Evolutionary conservation across 2,888 invertebrate species (phyloP).

Genomic region (Caprella mutica): DNA sequence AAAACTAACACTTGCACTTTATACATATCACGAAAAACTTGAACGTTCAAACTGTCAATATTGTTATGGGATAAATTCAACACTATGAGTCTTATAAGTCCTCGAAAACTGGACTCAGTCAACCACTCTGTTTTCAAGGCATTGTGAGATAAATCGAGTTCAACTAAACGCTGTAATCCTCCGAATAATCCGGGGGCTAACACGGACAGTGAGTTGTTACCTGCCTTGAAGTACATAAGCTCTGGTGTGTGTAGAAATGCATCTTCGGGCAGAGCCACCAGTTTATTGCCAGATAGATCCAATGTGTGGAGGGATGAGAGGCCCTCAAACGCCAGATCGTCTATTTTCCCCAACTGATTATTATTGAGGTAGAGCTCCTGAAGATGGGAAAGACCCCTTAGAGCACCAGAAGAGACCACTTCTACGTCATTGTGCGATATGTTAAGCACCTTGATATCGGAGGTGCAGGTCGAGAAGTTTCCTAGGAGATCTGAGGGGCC

Average conservation of each 20-base stretch:
- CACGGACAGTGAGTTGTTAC: slow-evolving; percentile 63
- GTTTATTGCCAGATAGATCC: slow-evolving; percentile 65
- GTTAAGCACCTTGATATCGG: slow-evolving; percentile 47
- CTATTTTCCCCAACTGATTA: slow-evolving; percentile 61
- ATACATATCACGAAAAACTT: slow-evolving; percentile 72
- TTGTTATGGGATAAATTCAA: slow-evolving; percentile 66
- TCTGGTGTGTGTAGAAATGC: slow-evolving; percentile 62
- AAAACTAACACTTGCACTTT: slow-evolving; percentile 55
- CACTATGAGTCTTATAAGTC: slow-evolving; percentile 58
- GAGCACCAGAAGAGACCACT: slow-evolving; percentile 56
- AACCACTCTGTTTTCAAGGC: slow-evolving; percentile 66
- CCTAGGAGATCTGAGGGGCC: slow-evolving; percentile 27
- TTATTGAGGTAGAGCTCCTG: slow-evolving; percentile 59
- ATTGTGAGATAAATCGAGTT: slow-evolving; percentile 61
- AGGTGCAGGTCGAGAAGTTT: slow-evolving; percentile 34
- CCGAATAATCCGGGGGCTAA: slow-evolving; percentile 63
- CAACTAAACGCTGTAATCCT: slow-evolving; percentile 56
- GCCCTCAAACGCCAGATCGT: slow-evolving; percentile 61
- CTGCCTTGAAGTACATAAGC: slow-evolving; percentile 58
- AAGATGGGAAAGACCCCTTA: slow-evolving; percentile 58
- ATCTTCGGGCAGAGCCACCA: slow-evolving; percentile 64
- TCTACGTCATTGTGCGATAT: slow-evolving; percentile 62
- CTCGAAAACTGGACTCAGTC: slow-evolving; percentile 63
- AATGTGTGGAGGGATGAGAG: slow-evolving; percentile 56
- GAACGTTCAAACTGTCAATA: slow-evolving; percentile 67